Percentiles rank a stretch among this genome's conserved stretches.
Conservation (phyloP, 2,888 invertebrate genomes). For the Adelphocoris suturalis region DNA sequence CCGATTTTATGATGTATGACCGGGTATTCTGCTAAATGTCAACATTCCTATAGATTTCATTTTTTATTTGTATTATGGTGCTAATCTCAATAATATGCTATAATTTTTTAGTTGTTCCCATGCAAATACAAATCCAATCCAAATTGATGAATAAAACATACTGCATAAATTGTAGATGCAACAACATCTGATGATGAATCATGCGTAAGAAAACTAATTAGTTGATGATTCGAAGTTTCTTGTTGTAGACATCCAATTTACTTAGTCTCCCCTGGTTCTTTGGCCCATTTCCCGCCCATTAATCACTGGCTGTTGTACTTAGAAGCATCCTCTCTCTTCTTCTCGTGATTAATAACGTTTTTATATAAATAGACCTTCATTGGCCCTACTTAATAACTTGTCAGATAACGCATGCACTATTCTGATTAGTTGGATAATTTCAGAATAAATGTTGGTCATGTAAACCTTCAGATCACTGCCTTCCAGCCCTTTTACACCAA, state of each 20-base stretch:
- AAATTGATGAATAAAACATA: too few relatives aligned
- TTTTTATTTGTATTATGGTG: too few relatives aligned
- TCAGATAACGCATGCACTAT: neutral
- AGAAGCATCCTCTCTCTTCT: neutral
- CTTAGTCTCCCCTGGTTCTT: constrained; percentile 18
- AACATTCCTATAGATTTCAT: too few relatives aligned
- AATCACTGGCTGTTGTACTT: constrained; percentile 32
- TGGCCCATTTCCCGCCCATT: constrained; percentile 21
- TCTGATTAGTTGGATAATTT: neutral
- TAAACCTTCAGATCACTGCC: too few relatives aligned
- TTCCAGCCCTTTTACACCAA: too few relatives aligned
- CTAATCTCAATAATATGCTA: too few relatives aligned
- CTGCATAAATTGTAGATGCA: too few relatives aligned
- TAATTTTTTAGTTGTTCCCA: too few relatives aligned
- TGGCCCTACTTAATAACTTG: neutral
- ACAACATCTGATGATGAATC: neutral
- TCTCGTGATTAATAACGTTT: constrained; percentile 27
- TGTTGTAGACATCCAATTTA: neutral
- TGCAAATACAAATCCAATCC: too few relatives aligned
- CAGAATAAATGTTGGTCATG: too few relatives aligned
- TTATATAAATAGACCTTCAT: constrained; percentile 20
- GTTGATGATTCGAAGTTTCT: neutral
- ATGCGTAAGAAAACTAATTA: neutral
- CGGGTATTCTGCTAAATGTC: too few relatives aligned
- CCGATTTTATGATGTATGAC: too few relatives aligned